A percentile compares a stretch with the other conserved stretches of the same genome.
These are phyloP conservation scores for Conops quadrifasciatus DNA, from an alignment of 2,888 invertebrate genomes.

Conservation along the genomic window DNA sequence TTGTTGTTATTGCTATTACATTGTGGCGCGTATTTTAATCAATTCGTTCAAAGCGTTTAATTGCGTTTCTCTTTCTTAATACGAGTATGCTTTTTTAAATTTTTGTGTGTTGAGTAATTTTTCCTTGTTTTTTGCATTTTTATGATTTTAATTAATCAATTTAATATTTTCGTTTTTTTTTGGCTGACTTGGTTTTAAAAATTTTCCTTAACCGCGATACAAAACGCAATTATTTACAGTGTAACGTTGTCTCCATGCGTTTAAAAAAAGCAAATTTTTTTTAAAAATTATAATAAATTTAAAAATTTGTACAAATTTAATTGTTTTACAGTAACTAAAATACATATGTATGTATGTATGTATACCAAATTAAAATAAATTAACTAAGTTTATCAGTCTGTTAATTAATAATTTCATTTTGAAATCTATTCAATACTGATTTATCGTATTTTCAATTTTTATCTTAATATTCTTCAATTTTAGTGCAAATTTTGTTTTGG, in stretches of 20 bases:
- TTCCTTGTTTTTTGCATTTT: slow-evolving; percentile 4
- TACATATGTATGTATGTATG: slow-evolving; percentile 18
- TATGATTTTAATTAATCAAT: neutral
- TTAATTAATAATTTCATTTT: slow-evolving; percentile 42
- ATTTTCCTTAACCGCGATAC: slow-evolving; percentile 5
- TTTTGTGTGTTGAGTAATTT: slow-evolving; percentile 27
- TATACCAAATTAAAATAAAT: slow-evolving; percentile 35
- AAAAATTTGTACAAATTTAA: slow-evolving; percentile 25
- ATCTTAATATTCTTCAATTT: slow-evolving; percentile 34
- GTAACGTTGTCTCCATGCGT: neutral
- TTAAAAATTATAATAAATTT: slow-evolving; percentile 6
- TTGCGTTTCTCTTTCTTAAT: slow-evolving; percentile 20
- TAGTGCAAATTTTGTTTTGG: slow-evolving; percentile 26
- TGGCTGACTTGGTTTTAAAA: slow-evolving; percentile 32
- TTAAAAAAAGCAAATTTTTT: neutral
- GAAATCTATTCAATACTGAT: slow-evolving; percentile 6
- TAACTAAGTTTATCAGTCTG: slow-evolving; percentile 63
- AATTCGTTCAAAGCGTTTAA: slow-evolving; percentile 30
- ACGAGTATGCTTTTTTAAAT: slow-evolving; percentile 31
- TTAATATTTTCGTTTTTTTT: neutral
- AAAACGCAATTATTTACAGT: slow-evolving; percentile 21
- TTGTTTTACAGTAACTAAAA: slow-evolving; percentile 26
- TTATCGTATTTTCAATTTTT: slow-evolving; percentile 15
- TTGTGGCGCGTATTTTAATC: slow-evolving; percentile 11
- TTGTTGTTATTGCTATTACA: neutral